Percentiles rank a stretch among this genome's conserved stretches.
These are phyloP conservation scores for Coremacera marginata DNA, from an alignment of 2,888 invertebrate species.

Conservation along the genomic window DNA sequence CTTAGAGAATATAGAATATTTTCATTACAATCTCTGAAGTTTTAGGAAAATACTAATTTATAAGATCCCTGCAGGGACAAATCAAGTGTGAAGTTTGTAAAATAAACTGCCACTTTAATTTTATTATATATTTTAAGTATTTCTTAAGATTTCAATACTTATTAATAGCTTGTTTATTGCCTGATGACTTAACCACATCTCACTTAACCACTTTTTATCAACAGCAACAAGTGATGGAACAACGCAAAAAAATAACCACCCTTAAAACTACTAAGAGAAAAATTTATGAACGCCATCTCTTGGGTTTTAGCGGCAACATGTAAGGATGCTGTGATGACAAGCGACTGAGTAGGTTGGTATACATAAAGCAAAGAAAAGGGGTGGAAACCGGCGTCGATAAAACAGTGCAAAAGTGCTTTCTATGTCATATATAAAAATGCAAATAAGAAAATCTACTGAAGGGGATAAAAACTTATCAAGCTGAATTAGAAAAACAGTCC, in stretches of 20 bases:
- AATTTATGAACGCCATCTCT: slow-evolving; percentile 23
- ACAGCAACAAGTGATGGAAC: background rate
- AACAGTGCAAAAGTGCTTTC: slow-evolving; percentile 2
- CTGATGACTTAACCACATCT: too few species aligned
- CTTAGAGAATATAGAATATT: too few species aligned
- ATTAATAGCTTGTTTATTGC: too few species aligned
- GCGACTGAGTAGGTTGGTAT: background rate
- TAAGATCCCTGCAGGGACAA: too few species aligned
- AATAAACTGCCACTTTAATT: too few species aligned
- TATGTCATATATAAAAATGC: background rate
- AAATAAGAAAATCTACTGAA: background rate
- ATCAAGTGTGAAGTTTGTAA: too few species aligned
- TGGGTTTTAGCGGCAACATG: slow-evolving; percentile 15
- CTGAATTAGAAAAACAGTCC: background rate
- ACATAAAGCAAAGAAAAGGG: background rate
- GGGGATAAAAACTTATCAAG: background rate
- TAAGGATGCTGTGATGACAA: slow-evolving; percentile 17
- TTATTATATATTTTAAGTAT: too few species aligned
- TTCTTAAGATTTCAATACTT: too few species aligned
- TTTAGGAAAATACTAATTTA: too few species aligned
- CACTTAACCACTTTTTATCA: background rate
- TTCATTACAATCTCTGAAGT: too few species aligned
- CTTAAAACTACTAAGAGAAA: background rate
- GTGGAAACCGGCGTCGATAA: slow-evolving; percentile 24
- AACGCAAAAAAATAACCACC: background rate